A percentile compares a stretch with the other conserved stretches of the same genome.
Conservation (phyloP, 1,140 invertebrate species). For the Zaprionus tsacasi region DNA sequence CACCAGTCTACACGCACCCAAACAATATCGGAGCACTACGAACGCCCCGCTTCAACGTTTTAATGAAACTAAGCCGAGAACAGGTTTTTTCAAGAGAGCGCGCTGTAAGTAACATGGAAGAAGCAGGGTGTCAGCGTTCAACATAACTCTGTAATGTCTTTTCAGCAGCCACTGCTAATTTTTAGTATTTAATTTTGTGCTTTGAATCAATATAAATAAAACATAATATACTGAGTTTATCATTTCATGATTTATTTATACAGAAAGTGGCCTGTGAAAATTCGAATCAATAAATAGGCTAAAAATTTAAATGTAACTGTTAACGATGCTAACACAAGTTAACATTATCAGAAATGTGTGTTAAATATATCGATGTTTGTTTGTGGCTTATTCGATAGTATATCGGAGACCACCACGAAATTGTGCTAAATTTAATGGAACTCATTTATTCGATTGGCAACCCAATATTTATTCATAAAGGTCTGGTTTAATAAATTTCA, state of each 20-base stretch:
- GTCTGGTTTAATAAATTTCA: too few relatives aligned
- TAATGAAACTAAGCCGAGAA: constrained; percentile 56
- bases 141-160: neutral
- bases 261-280: neutral
- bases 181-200: neutral
- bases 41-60: constrained; percentile 55
- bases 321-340: neutral
- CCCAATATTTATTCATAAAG: too few relatives aligned
- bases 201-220: neutral
- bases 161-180: too few relatives aligned
- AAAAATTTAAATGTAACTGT: neutral
- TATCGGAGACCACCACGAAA: too few relatives aligned
- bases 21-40: constrained; percentile 39
- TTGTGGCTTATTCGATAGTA: neutral
- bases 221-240: neutral
- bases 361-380: neutral
- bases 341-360: neutral
- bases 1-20: constrained; percentile 28
- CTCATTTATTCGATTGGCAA: too few relatives aligned
- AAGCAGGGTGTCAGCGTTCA: too few relatives aligned
- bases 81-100: constrained; percentile 32
- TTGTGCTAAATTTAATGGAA: too few relatives aligned
- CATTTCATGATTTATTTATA: neutral
- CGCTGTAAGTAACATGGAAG: neutral
- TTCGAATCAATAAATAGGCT: neutral